phyloP scores from a whole-genome alignment of 2,888 invertebrate species.

The Octonoba sinensis region DNA sequence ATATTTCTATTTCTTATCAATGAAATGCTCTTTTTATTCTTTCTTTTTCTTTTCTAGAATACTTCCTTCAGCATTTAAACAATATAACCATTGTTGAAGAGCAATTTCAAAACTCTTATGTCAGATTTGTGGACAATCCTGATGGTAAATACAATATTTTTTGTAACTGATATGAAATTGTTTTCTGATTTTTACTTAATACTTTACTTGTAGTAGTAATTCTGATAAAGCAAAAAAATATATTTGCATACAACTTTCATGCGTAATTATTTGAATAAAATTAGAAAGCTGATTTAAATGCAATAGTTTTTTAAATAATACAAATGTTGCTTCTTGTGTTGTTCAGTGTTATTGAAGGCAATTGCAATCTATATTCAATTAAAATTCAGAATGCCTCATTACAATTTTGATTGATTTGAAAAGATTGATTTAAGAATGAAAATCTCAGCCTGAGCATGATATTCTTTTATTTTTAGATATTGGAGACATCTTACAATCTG shows the following conservation, averaged over 20 bases:
- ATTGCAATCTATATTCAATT: too few relatives aligned
- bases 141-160: slow-evolving; percentile 26
- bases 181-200: background rate
- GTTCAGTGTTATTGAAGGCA: too few relatives aligned
- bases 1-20: too few relatives aligned
- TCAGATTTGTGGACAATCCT: slow-evolving; percentile 34
- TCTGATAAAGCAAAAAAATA: background rate
- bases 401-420: too few relatives aligned
- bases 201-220: too few relatives aligned
- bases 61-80: slow-evolving; percentile 42
- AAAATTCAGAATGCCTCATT: too few relatives aligned
- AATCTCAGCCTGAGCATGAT: too few relatives aligned
- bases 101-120: slow-evolving; percentile 41
- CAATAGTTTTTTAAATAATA: too few relatives aligned
- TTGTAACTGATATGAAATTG: background rate
- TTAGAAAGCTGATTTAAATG: too few relatives aligned
- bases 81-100: slow-evolving; percentile 43
- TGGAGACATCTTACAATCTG: slow-evolving; percentile 71
- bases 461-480: slow-evolving; percentile 53
- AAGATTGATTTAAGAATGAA: too few relatives aligned
- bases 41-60: slow-evolving; percentile 16
- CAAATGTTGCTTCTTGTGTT: too few relatives aligned
- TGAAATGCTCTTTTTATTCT: background rate
- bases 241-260: background rate
- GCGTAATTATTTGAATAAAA: too few relatives aligned